Evolutionary conservation across 1,140 invertebrate genomes (phyloP).

Genomic region (Mercenaria mercenaria): DNA sequence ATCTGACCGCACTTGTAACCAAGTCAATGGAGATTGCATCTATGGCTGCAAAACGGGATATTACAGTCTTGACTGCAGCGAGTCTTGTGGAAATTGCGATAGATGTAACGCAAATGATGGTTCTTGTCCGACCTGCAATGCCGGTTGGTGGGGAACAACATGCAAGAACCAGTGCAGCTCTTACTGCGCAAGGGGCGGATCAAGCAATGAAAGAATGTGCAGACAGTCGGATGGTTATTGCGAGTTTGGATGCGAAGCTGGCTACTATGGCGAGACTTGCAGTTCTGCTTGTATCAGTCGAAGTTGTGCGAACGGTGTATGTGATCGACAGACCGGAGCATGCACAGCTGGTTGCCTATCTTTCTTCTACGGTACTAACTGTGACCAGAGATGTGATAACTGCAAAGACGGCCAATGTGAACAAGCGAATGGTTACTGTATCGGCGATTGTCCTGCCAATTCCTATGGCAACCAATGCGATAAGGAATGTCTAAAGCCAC

Average conservation of each 20-base stretch:
- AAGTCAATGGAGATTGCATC: constrained; percentile 2
- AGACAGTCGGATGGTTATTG: constrained; percentile 32
- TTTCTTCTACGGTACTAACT: constrained; percentile 6
- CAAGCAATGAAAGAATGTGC: constrained; percentile 6
- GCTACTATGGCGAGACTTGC: constrained; percentile 38
- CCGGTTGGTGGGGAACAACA: not conserved
- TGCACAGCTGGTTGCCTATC: no score
- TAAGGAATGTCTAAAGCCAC: not conserved
- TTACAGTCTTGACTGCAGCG: not conserved
- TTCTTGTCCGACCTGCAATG: not conserved
- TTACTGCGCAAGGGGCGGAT: not conserved
- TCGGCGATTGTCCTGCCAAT: not conserved
- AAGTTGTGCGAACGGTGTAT: not conserved
- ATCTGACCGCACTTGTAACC: not conserved
- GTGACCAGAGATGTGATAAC: constrained; percentile 1
- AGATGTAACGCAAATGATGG: not conserved
- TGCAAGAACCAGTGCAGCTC: not conserved
- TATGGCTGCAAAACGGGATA: constrained; percentile 7
- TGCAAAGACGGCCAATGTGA: not conserved
- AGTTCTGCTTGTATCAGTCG: not conserved
- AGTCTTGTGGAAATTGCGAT: constrained; percentile 29
- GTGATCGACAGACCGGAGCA: constrained; percentile 10
- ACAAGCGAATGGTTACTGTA: not conserved
- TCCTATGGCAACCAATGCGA: constrained; percentile 15
- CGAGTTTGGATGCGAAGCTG: not conserved